Evolutionary conservation across 2,888 invertebrate genomes (phyloP).

Genomic region (Tortrix viridana): DNA sequence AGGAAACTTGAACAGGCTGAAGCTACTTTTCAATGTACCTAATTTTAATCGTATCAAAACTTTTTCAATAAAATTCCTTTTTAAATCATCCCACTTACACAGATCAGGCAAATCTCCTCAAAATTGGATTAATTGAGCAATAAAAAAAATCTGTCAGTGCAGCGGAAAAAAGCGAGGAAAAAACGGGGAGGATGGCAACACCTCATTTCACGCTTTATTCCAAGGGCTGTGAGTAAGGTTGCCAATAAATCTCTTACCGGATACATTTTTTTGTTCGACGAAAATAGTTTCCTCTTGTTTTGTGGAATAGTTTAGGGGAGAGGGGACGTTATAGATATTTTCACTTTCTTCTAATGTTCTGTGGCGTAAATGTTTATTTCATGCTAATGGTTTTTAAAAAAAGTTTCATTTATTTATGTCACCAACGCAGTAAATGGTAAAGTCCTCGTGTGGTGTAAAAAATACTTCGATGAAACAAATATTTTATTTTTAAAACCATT

Average conservation of each 20-base stretch:
- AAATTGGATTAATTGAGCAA: constrained; percentile 75
- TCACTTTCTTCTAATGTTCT: constrained; percentile 64
- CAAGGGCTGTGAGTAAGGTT: constrained; percentile 65
- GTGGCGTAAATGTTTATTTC: constrained; percentile 32
- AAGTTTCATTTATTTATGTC: background rate
- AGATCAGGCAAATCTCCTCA: constrained; percentile 51
- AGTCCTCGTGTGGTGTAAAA: no score
- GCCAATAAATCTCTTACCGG: constrained; percentile 77
- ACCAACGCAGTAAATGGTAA: no score
- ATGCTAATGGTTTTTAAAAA: constrained; percentile 25
- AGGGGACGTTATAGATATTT: constrained; percentile 45
- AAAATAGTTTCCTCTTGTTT: constrained; percentile 82
- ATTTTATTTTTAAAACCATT: no score
- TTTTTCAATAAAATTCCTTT: background rate
- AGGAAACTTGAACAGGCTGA: no score
- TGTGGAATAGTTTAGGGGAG: constrained; percentile 59
- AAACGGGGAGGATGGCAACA: constrained; percentile 68
- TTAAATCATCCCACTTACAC: constrained; percentile 10
- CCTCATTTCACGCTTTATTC: constrained; percentile 83
- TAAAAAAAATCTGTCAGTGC: constrained; percentile 66
- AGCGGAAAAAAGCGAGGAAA: constrained; percentile 51
- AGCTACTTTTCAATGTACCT: background rate
- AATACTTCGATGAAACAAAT: no score
- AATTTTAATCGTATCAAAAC: background rate
- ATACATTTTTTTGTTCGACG: constrained; percentile 80